phyloP scores from a whole-genome alignment of 2,113 vertebrate genomes.

The Ciconia maguari region DNA sequence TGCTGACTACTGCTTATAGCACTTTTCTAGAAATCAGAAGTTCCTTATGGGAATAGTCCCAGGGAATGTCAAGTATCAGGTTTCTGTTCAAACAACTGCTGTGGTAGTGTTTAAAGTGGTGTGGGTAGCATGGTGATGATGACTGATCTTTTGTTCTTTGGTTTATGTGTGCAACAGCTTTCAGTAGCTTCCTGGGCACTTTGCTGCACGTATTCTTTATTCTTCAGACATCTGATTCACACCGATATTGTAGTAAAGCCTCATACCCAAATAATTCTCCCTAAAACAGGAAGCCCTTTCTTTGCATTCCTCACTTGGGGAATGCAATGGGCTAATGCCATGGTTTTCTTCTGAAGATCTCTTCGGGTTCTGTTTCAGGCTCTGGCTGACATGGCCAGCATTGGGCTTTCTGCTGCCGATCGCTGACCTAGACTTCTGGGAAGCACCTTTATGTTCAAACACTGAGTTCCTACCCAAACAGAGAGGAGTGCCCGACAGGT shows the following conservation, averaged over 20 bases:
- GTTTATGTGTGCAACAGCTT: not conserved
- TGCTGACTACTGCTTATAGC: not conserved
- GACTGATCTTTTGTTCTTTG: not conserved
- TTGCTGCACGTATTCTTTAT: not conserved
- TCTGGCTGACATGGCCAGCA: not conserved
- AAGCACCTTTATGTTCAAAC: not conserved
- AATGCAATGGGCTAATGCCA: not conserved
- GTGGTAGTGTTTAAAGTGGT: not conserved
- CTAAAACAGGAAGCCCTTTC: not conserved
- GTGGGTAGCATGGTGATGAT: not conserved
- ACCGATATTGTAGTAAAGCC: not conserved
- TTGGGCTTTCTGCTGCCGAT: not conserved
- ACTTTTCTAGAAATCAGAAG: not conserved
- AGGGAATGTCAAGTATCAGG: not conserved
- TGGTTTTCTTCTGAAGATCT: not conserved
- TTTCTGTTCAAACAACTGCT: not conserved
- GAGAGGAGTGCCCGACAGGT: not conserved
- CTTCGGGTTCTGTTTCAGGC: not conserved
- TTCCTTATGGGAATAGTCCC: not conserved
- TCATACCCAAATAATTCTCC: not conserved
- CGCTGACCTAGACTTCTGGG: not conserved
- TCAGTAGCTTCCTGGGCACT: not conserved
- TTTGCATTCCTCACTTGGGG: not conserved
- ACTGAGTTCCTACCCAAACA: not conserved
- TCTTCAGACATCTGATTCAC: not conserved